Evolutionary conservation across 2,113 vertebrate genomes (phyloP), one percentile per base, ranked within the genome.

Genomic region (Elaphurus davidianus): DNA sequence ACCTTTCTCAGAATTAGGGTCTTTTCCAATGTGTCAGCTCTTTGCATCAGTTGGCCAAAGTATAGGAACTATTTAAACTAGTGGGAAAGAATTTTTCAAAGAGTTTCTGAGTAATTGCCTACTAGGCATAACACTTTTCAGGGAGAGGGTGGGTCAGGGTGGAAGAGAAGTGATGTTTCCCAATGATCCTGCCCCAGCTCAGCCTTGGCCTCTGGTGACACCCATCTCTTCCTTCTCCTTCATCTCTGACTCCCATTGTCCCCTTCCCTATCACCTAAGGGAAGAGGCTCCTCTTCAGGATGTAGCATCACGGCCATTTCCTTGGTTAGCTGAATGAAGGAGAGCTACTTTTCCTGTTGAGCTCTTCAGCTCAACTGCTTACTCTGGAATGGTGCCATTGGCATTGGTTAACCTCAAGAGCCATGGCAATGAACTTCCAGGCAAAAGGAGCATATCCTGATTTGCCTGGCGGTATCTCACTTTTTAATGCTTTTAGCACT

Each of bases 331-430:
- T 2, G n/a, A 25, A 40, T 62, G 23, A 67, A 33, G 27, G 11
- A 81, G 83, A 88, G 23, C 2, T 11, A 33, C 6, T 25, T 94
- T 89, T 40, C 45, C 45, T 50, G 1, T 9, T 47, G 43, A 76
- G 17, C 14, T 67, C 5, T 30, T 71, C 4, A 5, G 50, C 33
- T 89, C 4, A 1, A 0, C 21, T 47, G 40, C 45, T 57, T 14
- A 13, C 10, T 45, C 33, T 86, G 47, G 62, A 96, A 52, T 28
- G 27, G 40, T 12, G 30, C 12, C 43, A 40, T 2, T 40, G 71
- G 40, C 27, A 1, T 6, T 52, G 36, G 36, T 52, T 47, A 47
- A 86, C 43, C 82, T 86, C 76, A 52, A 13, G 71, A 28, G 59
- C 28, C 50, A 36, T 6, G n/a, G 33, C 19, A 9, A 40, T 15